These are phyloP conservation scores for Plusia festucae DNA, from an alignment of 2,888 invertebrate species.

Conservation along the genomic window DNA sequence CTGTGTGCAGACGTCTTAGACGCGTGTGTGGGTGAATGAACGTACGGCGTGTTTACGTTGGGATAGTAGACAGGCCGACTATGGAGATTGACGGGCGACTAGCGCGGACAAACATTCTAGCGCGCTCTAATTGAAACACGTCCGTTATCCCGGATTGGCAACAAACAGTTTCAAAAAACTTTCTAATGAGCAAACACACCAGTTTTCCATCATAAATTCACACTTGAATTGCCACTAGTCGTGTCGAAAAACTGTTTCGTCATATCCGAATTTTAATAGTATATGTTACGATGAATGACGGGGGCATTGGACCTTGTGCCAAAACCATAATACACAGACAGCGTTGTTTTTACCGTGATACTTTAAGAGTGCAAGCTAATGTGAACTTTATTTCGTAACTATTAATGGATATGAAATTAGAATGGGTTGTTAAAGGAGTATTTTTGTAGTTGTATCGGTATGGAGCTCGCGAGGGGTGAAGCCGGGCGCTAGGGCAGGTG, in stretches of 20 bases:
- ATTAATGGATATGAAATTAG: slow-evolving; percentile 48
- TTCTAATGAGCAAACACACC: slow-evolving; percentile 74
- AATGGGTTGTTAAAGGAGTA: slow-evolving; percentile 29
- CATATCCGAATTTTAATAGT: slow-evolving; percentile 87
- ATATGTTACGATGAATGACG: slow-evolving; percentile 79
- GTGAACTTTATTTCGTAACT: slow-evolving; percentile 60
- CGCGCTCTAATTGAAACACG: slow-evolving; percentile 77
- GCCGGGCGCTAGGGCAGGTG: slow-evolving; percentile 80
- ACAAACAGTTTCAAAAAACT: slow-evolving; percentile 67
- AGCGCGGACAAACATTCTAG: slow-evolving; percentile 74
- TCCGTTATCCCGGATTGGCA: slow-evolving; percentile 73
- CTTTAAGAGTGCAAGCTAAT: slow-evolving; percentile 41
- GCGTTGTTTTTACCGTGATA: slow-evolving; percentile 40
- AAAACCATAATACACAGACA: slow-evolving; percentile 78
- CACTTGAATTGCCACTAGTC: slow-evolving; percentile 82
- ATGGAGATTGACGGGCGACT: slow-evolving; percentile 80
- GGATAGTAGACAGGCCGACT: slow-evolving; percentile 68
- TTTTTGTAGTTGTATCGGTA: slow-evolving; percentile 70
- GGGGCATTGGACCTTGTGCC: slow-evolving; percentile 83
- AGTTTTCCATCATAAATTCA: slow-evolving; percentile 74
- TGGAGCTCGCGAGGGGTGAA: slow-evolving; percentile 67
- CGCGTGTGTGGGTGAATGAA: slow-evolving; percentile 78
- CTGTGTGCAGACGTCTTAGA: slow-evolving; percentile 59
- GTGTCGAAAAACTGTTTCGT: slow-evolving; percentile 81
- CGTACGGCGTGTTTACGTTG: slow-evolving; percentile 74